A percentile compares a stretch with the other conserved stretches of the same genome.
These are phyloP conservation scores for Melieria crassipennis DNA, from an alignment of 2,888 invertebrate genomes.

Conservation along the genomic window DNA sequence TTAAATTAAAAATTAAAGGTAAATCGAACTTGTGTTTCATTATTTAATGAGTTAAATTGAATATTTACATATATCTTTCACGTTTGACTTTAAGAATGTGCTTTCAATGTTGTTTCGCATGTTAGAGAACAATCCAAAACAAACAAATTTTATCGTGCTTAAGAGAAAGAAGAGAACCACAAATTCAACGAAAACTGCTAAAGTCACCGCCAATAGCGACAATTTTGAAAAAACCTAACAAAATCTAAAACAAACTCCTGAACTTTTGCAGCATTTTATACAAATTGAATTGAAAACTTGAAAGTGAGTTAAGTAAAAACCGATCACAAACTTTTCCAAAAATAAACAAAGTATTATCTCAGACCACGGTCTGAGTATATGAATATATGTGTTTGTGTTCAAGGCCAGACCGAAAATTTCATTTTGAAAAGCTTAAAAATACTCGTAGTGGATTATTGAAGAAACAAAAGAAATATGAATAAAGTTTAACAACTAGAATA, in stretches of 20 bases:
- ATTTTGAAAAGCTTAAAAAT: background rate
- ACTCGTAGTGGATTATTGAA: background rate
- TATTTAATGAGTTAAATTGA: conserved; percentile 11
- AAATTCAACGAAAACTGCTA: too few species aligned
- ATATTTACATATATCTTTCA: too few species aligned
- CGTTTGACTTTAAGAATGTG: background rate
- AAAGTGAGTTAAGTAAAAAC: too few species aligned
- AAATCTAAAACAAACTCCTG: too few species aligned
- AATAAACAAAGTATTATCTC: background rate
- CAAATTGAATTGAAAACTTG: too few species aligned
- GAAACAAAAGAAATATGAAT: background rate
- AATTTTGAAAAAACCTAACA: too few species aligned
- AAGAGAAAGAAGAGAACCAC: too few species aligned
- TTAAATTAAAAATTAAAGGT: conserved; percentile 34
- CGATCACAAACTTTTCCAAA: too few species aligned
- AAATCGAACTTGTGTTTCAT: conserved; percentile 21
- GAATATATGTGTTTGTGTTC: background rate
- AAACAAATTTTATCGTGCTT: too few species aligned
- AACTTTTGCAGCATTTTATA: too few species aligned
- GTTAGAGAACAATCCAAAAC: too few species aligned
- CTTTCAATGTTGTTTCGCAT: background rate
- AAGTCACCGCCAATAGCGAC: too few species aligned
- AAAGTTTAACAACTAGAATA: background rate
- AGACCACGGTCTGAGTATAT: background rate
- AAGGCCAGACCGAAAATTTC: background rate